Evolutionary conservation across 2,888 invertebrate species (phyloP), one percentile per base, ranked within the genome.

Genomic region (Seladonia tumulorum): DNA sequence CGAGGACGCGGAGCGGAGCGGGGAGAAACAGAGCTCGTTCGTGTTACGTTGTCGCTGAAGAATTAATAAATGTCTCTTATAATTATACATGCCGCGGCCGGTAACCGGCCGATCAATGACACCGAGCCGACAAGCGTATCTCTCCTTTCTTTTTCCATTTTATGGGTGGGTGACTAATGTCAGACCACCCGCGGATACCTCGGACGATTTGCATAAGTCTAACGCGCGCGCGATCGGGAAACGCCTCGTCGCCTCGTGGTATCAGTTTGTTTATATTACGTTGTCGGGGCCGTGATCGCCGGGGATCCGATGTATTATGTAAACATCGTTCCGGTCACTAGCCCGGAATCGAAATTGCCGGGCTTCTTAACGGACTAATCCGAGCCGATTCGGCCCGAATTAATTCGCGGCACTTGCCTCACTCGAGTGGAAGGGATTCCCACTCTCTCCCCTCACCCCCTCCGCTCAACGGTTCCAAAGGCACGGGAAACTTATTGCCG

Each of bases 401-500:
- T 82, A 81, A 83, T 86, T 83, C 78, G 81, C 73, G 79, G 49
- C 74, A 81, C 75, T 77, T 72, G 35, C 47, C 45, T 77, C 47
- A 8, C 25, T 49, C 70, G 79, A 75, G 39, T 53, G 76, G 76
- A 83, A 71, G 71, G 72, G 71, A 79, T 57, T 42, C 39, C 39
- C 22, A 4, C 4, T 4, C 57, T 3, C 0, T n/a, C 2, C 12
- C 45, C 45, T 2, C 35, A 2, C 35, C 35, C 2, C 12, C 57
- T 10, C 0, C 53, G 1, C 10, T 14, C 45, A 2, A 0, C 12
- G 53, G 57, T 12, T 29, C 4, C 47, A 4, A 8, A 35, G 16
- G 70, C n/a, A 3, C 3, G 39, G 82, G 76, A 83, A 85, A 88
- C 86, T 86, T 86, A 87, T 83, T 84, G 83, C 81, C 87, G 91